These are phyloP conservation scores for Myotis davidii DNA, from an alignment of 2,113 vertebrate genomes.

Conservation along the genomic window DNA sequence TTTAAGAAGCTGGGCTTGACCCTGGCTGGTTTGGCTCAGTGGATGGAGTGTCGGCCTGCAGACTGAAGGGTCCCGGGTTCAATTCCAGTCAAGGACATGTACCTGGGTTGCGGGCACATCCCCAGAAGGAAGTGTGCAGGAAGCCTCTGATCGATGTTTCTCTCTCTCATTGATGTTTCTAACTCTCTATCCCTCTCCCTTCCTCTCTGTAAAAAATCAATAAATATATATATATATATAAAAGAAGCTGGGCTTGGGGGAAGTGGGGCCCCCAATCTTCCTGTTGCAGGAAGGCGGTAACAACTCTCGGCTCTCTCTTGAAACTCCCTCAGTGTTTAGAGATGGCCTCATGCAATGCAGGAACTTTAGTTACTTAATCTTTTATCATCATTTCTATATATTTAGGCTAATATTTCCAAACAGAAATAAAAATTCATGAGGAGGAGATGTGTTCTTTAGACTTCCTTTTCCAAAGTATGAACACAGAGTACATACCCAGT, in stretches of 20 bases:
- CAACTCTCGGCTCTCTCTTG: not conserved
- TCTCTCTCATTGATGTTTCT: too few species aligned
- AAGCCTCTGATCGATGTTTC: too few species aligned
- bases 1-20: not conserved
- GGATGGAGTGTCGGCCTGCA: too few species aligned
- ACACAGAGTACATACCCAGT: accelerated
- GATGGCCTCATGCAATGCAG: not conserved
- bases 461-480: not conserved
- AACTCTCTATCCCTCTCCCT: too few species aligned
- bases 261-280: too few species aligned
- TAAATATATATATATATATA: too few species aligned
- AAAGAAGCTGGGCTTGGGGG: not conserved
- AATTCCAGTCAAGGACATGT: too few species aligned
- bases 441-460: not conserved
- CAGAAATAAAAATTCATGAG: not conserved
- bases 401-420: not conserved
- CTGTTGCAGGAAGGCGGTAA: not conserved
- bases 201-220: too few species aligned
- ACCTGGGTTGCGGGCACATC: too few species aligned
- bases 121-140: too few species aligned
- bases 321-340: not conserved
- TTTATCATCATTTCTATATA: not conserved
- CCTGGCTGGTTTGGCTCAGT: too few species aligned
- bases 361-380: not conserved
- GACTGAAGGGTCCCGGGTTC: too few species aligned